Base-by-base conservation (phyloP, 2,888 invertebrate genomes). In the Agrotis segetum region DNA sequence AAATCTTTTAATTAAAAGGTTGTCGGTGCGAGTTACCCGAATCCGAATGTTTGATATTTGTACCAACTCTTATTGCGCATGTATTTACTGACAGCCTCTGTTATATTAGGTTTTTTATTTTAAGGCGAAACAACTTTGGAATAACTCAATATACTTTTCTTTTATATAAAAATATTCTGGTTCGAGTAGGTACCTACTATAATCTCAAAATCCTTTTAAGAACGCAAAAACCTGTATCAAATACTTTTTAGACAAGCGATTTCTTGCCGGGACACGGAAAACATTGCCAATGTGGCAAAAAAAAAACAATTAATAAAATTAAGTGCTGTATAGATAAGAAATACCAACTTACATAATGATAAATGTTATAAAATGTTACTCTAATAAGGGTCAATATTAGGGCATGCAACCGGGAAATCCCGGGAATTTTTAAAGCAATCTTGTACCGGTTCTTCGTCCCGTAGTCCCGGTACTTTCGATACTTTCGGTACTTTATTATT, bases 1-100 rank as follows among this genome's bases (percentile, higher is more conserved):
- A 77, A 84, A 78, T 82, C 68, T 84, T 83, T 77, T 82, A 87
- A 85, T 87, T 85, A 83, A 84, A 86, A 85, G 78, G 77, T 69
- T 71, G 70, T 62, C 40, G 52, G 66, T 65, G 74, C 60, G 40
- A n/a, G 9, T 14, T 16, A 6, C 49, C 19, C 16, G 6, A 14
- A 19, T 19, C 19, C 16, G 6, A 14, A 19, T 19, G 16, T 19
- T 11, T 4, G 3, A 6, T 19, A 13, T 50, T 62, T 34, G 11
- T 63, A 21, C 17, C 21, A 13, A 24, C 21, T 24, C 55, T 56
- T 40, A 19, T 61, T 77, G 67, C 69, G 68, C 66, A 70, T 69
- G 68, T 67, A 66, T 78, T 21, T 24, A 6, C 17, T 49, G 47
- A 24, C 1, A 49, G 1, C 1, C 1, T 61, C 3, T 71, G 72